phyloP scores from a whole-genome alignment of 2,797 vertebrate genomes.

The Knipowitschia caucasica region DNA sequence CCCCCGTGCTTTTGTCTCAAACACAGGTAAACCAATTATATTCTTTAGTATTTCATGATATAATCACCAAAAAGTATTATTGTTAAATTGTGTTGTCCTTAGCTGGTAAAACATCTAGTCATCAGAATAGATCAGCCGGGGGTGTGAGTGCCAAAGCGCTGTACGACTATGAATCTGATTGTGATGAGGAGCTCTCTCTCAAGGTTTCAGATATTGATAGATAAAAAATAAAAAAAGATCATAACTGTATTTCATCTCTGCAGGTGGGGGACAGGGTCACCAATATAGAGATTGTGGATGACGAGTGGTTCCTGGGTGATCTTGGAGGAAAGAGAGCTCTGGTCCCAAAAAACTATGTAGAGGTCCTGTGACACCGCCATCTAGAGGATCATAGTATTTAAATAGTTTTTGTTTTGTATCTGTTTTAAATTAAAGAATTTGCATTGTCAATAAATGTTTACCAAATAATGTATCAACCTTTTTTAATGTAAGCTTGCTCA shows the following conservation, averaged over 20 bases:
- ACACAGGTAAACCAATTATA: constrained; percentile 74
- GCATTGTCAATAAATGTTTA: not conserved
- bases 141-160: constrained; percentile 79
- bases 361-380: constrained; percentile 55
- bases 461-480: too few species aligned
- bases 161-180: constrained; percentile 81
- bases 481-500: too few species aligned
- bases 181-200: constrained; percentile 87
- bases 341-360: constrained; percentile 87
- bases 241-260: not conserved
- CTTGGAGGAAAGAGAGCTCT: constrained; percentile 80
- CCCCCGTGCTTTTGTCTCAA: constrained; percentile 81
- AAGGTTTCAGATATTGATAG: constrained; percentile 49
- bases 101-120: constrained; percentile 48
- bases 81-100: not conserved
- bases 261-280: constrained; percentile 85
- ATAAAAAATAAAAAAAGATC: too few species aligned
- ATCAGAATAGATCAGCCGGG: constrained; percentile 28
- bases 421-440: constrained; percentile 15
- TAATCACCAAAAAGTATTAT: not conserved
- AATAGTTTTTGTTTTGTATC: constrained; percentile 12
- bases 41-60: too few species aligned
- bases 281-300: constrained; percentile 79
- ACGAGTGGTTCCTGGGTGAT: constrained; percentile 89
- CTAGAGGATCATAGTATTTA: constrained; percentile 38